A percentile compares a stretch with the other conserved stretches of the same genome.
Conservation (phyloP, 2,797 vertebrate species). For the Thripadectes ignobilis region DNA sequence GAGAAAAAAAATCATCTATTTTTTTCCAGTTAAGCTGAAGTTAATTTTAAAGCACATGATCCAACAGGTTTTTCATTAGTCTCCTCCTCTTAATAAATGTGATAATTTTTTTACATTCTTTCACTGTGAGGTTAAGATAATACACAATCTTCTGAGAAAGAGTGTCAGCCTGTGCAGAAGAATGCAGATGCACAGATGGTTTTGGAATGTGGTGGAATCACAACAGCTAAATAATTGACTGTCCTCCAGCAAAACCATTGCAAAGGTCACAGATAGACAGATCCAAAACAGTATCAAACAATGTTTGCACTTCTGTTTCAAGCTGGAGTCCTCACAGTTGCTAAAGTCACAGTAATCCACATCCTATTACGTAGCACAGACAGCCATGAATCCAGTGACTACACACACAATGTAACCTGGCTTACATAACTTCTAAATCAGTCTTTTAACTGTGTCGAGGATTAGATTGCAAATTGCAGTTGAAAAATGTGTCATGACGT, state of each 20-base stretch:
- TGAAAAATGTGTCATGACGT: conserved; percentile 21
- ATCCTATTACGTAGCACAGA: not conserved
- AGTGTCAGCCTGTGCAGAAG: not conserved
- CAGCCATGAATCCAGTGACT: not conserved
- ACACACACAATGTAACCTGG: not conserved
- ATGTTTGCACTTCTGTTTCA: not conserved
- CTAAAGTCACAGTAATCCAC: not conserved
- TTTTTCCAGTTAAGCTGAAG: not conserved
- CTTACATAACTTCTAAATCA: not conserved
- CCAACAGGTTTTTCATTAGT: not conserved
- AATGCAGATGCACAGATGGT: not conserved
- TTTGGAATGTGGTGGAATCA: not conserved
- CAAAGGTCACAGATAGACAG: not conserved
- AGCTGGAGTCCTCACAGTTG: not conserved
- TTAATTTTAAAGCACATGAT: not conserved
- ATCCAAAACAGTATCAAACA: not conserved
- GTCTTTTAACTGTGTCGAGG: not conserved
- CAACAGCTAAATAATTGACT: conserved; percentile 12
- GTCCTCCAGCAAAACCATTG: conserved; percentile 1
- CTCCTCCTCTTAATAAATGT: not conserved
- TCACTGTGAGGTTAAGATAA: not conserved
- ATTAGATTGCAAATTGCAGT: conserved; percentile 14
- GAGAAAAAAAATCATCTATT: not conserved
- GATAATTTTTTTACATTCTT: not conserved
- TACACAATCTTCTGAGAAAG: not conserved